Evolutionary conservation across 92 coral and sea anemone species (phyloP).

Genomic region (Ricordea florida): DNA sequence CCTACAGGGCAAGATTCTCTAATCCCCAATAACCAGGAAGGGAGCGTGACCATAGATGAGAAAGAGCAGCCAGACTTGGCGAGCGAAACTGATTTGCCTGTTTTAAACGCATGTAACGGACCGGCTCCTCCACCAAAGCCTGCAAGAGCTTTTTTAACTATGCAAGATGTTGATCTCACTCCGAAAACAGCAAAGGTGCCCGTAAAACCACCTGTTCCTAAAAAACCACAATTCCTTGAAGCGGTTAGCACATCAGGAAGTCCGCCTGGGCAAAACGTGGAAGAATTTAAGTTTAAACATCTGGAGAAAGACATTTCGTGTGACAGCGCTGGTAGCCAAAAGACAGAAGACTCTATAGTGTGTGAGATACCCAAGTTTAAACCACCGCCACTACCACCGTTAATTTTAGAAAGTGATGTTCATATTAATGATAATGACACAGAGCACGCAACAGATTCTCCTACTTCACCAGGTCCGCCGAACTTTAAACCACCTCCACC

Average conservation of each 20-base stretch:
- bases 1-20: too few relatives aligned
- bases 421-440: not conserved
- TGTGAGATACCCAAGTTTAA: conserved; percentile 27
- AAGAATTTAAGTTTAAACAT: conserved; percentile 12
- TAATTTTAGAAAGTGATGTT: not conserved
- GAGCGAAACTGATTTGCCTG: too few relatives aligned
- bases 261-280: not conserved
- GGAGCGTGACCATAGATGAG: too few relatives aligned
- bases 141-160: too few relatives aligned
- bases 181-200: not conserved
- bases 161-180: not conserved
- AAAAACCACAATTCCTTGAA: conserved; percentile 24
- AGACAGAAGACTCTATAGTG: too few relatives aligned
- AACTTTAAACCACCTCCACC: conserved; percentile 50
- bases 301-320: not conserved
- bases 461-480: conserved; percentile 41
- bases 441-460: not conserved
- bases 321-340: too few relatives aligned
- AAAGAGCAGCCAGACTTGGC: too few relatives aligned
- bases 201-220: conserved; percentile 44
- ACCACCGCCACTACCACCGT: conserved; percentile 28
- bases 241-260: not conserved
- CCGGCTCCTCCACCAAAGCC: too few relatives aligned
- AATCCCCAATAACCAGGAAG: too few relatives aligned
- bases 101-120: too few relatives aligned